A percentile compares a stretch with the other conserved stretches of the same genome.
These are phyloP conservation scores for Equus przewalskii DNA, from an alignment of 2,113 vertebrate genomes.

Conservation along the genomic window DNA sequence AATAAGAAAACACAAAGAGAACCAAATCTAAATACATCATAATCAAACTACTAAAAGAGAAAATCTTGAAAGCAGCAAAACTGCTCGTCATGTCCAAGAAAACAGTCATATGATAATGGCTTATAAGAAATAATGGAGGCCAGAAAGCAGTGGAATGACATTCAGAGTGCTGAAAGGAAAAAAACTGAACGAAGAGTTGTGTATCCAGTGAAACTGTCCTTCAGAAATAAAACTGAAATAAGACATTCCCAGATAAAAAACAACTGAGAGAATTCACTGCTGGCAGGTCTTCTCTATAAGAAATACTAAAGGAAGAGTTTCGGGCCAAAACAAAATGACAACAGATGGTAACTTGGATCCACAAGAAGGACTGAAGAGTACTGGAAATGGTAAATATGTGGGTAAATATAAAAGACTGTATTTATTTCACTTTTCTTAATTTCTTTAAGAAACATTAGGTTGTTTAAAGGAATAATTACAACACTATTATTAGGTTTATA, in stretches of 20 bases:
- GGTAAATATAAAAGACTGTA: background rate
- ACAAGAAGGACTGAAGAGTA: background rate
- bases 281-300: background rate
- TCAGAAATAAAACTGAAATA: constrained; percentile 27
- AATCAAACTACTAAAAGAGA: background rate
- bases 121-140: background rate
- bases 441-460: background rate
- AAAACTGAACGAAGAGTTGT: background rate
- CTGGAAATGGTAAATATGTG: constrained; percentile 41
- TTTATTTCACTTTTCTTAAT: background rate
- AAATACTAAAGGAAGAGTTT: constrained; percentile 8
- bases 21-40: background rate
- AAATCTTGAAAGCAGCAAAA: constrained; percentile 9
- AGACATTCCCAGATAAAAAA: background rate
- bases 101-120: background rate
- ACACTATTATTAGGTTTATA: background rate
- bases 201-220: background rate
- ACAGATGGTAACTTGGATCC: background rate
- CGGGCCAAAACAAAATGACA: background rate
- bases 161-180: background rate
- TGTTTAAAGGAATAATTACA: background rate
- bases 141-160: background rate
- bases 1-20: background rate
- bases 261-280: background rate
- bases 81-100: background rate